Base-by-base conservation (phyloP, 2,113 vertebrate genomes). In the Eulemur macaco region DNA sequence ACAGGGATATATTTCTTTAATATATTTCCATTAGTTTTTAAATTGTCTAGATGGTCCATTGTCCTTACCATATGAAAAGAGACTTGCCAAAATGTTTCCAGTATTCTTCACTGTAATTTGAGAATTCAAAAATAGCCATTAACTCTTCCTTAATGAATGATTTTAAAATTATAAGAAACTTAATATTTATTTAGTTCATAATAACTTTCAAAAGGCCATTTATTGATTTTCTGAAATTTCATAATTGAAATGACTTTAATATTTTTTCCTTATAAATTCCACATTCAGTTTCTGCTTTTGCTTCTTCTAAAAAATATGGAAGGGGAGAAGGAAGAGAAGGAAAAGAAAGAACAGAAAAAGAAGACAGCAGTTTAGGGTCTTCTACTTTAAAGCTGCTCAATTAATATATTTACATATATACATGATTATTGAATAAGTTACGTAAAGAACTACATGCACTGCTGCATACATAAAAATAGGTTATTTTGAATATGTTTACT, bases 131-230 rank as follows among this genome's bases (percentile, higher is more conserved):
- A 29, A 89, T 68, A 89, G 13, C 42, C 8, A 78, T 78, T 34
- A 34, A 64, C 66, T 90, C 81, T 91, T 92, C 21, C 39, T 12
- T 86, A 77, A 66, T 58, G 13, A 64, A 71, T 71, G 25, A 45
- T 64, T 92, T 90, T 56, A 23, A 66, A 76, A 64, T 74, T 82
- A 64, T 52, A 17, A 56, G 13, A 39, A 8, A 45, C 8, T 37
- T 2, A 66, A n/a, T 84, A 52, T 31, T 81, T 58, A 29, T 23
- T 66, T 52, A 69, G 6, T 4, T 86, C 13, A 78, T 37, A 77
- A 29, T 86, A 86, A 92, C 18, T 86, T 95, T 78, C 20, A 60
- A 42, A 96, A 93, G 21, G 27, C 8, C 31, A 85, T n/a, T 84
- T 58, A 82, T 58, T 80, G 9, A 76, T 80, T 86, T 95, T 71